These are phyloP conservation scores for Eumacrocentrus americanus DNA, from an alignment of 2,888 invertebrate genomes.

Conservation along the genomic window DNA sequence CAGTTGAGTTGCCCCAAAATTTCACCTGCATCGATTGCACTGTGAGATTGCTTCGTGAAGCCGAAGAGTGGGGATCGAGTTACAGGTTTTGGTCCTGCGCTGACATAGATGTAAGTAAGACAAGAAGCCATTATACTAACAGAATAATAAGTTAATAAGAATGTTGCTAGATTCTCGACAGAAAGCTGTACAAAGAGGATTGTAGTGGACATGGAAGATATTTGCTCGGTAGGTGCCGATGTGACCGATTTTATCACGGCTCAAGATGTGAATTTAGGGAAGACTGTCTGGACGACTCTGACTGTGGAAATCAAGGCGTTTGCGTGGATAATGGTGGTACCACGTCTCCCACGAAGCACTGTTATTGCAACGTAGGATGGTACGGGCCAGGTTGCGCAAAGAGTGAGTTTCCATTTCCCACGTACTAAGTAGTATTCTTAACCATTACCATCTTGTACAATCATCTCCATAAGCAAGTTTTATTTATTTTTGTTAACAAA, in stretches of 20 bases:
- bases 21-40: constrained; percentile 90
- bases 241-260: constrained; percentile 82
- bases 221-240: constrained; percentile 79
- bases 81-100: constrained; percentile 96
- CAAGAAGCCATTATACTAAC: neutral
- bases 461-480: neutral
- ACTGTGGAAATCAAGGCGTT: constrained; percentile 86
- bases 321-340: constrained; percentile 84
- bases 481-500: neutral
- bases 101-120: constrained; percentile 79
- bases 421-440: neutral
- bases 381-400: constrained; percentile 84
- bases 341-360: constrained; percentile 80
- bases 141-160: constrained; percentile 39
- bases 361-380: constrained; percentile 90
- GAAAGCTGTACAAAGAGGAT: constrained; percentile 78
- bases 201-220: constrained; percentile 87
- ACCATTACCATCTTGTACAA: neutral
- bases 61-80: constrained; percentile 84
- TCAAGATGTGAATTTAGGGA: constrained; percentile 85
- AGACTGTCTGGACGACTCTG: constrained; percentile 83
- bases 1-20: constrained; percentile 79
- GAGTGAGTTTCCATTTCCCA: constrained; percentile 65
- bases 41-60: constrained; percentile 85
- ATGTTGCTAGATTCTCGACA: constrained; percentile 58